Base-by-base conservation (phyloP, 1,140 invertebrate genomes). In the Drosophila bocqueti region DNA sequence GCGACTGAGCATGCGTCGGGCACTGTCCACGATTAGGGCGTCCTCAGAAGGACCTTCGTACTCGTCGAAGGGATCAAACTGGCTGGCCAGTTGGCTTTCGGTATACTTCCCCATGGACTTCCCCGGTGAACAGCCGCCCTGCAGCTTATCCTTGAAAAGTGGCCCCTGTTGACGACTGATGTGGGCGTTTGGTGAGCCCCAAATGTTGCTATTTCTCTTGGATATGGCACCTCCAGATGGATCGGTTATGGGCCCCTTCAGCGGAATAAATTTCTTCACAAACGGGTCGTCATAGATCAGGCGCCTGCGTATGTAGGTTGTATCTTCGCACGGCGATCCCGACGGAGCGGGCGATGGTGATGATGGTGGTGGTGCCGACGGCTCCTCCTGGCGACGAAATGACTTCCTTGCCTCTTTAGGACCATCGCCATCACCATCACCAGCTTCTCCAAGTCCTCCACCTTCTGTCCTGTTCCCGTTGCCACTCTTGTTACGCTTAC, bases 41-140 rank as follows among this genome's bases (percentile, higher is more conserved):
- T 89, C 84, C 49, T 89, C 84, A 9, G 84, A 89, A 0, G 85
- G 84, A 16, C 85, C 84, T 0, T 89, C 84, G 43, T 89, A 89
- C 10, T 54, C 4, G 0, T 90, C 62, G 9, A 79, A 89, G 0
- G 84, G 84, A 4, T 47, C 21, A 36, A 90, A 87, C 31, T 87
- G 84, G 16, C 54, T 89, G 40, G 67, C 63, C 15, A 31, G n/a
- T 18, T 50, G 47, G 29, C 21, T 62, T 1, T 50, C 69, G 29
- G n/a, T 11, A 6, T 59, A 24, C 21, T 43, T 31, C 3, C 34
- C 9, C 21, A 10, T 11, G 34, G 13, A 11, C 50, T 45, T 50
- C 21, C 21, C 21, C 8, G n/a, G 29, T n/a, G 43, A 34, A 8
- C 21, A 77, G 26, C 66, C 73, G 8, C 81, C 84, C 24, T n/a